Conservation (phyloP, 1,140 invertebrate species). For the Magallana ariakensis region DNA sequence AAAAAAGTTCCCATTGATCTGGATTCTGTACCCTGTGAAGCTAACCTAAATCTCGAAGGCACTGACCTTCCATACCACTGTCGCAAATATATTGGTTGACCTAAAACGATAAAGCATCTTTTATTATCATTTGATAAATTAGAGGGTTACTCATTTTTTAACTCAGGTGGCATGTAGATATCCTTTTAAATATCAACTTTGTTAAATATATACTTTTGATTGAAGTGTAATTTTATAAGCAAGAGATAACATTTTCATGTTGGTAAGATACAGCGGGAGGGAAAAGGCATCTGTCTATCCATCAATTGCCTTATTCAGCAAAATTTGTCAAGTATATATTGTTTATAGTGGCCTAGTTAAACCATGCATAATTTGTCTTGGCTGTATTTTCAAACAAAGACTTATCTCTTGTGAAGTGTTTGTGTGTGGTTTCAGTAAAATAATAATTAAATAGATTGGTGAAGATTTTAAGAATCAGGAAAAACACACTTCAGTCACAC, state of each 20-base stretch:
- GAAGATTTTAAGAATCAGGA: slow-evolving; percentile 8
- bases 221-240: slow-evolving; percentile 28
- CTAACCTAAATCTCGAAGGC: too few species aligned
- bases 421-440: not conserved
- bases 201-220: slow-evolving; percentile 37
- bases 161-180: slow-evolving; percentile 4
- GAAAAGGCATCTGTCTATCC: not conserved
- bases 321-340: slow-evolving; percentile 22
- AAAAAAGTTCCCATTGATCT: too few species aligned
- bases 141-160: not conserved
- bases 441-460: slow-evolving; percentile 14
- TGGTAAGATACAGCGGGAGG: slow-evolving; percentile 4
- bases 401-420: not conserved
- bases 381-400: not conserved
- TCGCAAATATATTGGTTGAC: not conserved
- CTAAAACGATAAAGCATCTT: not conserved
- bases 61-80: too few species aligned
- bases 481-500: slow-evolving; percentile 20
- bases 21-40: too few species aligned
- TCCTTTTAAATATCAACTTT: slow-evolving; percentile 35
- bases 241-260: slow-evolving; percentile 21
- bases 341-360: not conserved
- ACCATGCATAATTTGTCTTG: slow-evolving; percentile 23
- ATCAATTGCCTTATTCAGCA: slow-evolving; percentile 14
- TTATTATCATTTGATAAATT: slow-evolving; percentile 9